phyloP scores from a whole-genome alignment of 2,113 vertebrate genomes.

The Elephantulus edwardii region DNA sequence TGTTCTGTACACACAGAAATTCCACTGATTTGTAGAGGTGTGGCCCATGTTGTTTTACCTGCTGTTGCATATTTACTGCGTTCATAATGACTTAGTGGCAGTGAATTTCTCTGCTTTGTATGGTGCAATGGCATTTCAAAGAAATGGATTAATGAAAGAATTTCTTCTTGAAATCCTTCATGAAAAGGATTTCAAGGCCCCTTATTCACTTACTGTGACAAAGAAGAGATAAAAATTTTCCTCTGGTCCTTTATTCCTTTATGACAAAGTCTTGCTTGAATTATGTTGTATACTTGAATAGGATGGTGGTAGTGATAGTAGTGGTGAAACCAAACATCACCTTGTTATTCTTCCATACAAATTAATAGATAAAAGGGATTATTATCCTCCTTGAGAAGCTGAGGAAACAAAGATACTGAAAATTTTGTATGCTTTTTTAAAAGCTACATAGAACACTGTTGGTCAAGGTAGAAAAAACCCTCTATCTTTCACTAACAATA shows the following conservation, averaged over 20 bases:
- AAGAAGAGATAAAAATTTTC: neutral
- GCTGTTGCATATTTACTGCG: neutral
- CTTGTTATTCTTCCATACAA: neutral
- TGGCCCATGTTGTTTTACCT: slow-evolving; percentile 27
- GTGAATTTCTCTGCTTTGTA: neutral
- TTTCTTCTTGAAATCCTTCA: no score
- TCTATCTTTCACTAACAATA: neutral
- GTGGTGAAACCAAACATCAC: neutral
- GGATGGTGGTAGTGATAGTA: neutral
- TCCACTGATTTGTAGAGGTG: neutral
- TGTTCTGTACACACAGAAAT: neutral
- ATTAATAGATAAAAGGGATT: slow-evolving; percentile 2
- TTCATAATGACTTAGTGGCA: slow-evolving; percentile 21
- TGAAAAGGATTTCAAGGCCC: neutral
- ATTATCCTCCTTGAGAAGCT: neutral
- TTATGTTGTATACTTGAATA: neutral
- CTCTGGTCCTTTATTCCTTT: neutral
- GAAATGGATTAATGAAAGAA: neutral
- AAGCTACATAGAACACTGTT: neutral
- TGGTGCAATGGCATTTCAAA: neutral
- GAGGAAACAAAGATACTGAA: neutral
- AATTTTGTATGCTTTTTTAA: neutral
- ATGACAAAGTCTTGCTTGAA: neutral
- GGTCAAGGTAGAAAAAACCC: neutral
- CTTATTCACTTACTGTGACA: neutral